phyloP scores from a whole-genome alignment of 2,113 vertebrate species.

The Candoia aspera region DNA sequence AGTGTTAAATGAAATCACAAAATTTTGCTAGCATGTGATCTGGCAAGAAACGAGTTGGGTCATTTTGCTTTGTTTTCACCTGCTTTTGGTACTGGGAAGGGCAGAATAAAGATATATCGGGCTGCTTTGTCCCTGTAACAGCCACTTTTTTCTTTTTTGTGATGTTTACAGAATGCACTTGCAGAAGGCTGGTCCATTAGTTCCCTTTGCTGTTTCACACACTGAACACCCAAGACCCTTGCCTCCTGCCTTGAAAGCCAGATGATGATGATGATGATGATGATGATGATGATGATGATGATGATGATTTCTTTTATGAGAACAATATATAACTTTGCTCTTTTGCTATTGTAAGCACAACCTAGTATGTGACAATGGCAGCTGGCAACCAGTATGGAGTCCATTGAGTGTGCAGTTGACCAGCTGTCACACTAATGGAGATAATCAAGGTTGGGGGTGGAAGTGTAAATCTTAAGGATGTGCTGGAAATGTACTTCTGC shows the following conservation, averaged over 20 bases:
- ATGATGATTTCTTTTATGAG: background rate
- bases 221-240: background rate
- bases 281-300: background rate
- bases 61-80: background rate
- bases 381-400: background rate
- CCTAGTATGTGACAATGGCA: rapidly evolving
- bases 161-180: background rate
- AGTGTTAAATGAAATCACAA: constrained; percentile 60
- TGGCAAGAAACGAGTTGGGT: constrained; percentile 6
- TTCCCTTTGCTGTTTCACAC: background rate
- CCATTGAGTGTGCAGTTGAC: constrained; percentile 10
- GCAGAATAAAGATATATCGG: rapidly evolving
- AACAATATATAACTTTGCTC: rapidly evolving
- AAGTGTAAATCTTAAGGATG: background rate
- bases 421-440: constrained; percentile 25
- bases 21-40: constrained; percentile 58
- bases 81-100: constrained; percentile 4
- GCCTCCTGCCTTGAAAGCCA: rapidly evolving
- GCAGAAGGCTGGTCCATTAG: background rate
- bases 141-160: rapidly evolving
- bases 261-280: background rate
- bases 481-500: background rate
- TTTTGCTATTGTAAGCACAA: background rate
- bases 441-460: constrained; percentile 20
- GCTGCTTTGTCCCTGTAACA: background rate